Conservation (phyloP, 2,888 invertebrate species). For the Frankliniella fusca region DNA sequence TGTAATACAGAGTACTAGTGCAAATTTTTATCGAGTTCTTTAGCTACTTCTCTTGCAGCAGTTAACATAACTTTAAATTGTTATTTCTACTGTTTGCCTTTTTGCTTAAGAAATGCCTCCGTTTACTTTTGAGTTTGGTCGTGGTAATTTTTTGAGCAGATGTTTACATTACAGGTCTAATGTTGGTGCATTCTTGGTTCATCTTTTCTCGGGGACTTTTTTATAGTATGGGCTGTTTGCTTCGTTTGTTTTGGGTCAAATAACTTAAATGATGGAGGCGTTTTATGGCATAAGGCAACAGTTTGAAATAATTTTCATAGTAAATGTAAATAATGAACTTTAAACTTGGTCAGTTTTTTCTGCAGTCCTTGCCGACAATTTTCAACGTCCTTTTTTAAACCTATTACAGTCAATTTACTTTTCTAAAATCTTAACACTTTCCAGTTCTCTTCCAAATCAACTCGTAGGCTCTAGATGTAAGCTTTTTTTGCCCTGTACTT, state of each 20-base stretch:
- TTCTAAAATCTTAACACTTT: neutral
- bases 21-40: neutral
- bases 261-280: conserved; percentile 7
- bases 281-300: conserved; percentile 1
- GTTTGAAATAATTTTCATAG: neutral
- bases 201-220: conserved; percentile 21
- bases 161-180: conserved; percentile 25
- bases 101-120: conserved; percentile 15
- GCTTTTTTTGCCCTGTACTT: conserved; percentile 10
- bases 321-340: neutral
- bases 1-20: neutral
- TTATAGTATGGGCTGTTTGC: neutral
- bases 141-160: neutral
- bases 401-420: neutral
- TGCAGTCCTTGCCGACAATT: neutral
- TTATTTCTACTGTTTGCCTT: neutral
- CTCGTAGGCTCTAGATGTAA: conserved; percentile 16
- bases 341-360: neutral
- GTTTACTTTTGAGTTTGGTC: conserved; percentile 1
- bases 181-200: conserved; percentile 18
- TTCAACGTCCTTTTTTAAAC: neutral
- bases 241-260: conserved; percentile 14
- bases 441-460: neutral
- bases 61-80: neutral
- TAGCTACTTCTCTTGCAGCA: conserved; percentile 14